Conservation (phyloP, 2,113 vertebrate genomes). For the Pongo pygmaeus region DNA sequence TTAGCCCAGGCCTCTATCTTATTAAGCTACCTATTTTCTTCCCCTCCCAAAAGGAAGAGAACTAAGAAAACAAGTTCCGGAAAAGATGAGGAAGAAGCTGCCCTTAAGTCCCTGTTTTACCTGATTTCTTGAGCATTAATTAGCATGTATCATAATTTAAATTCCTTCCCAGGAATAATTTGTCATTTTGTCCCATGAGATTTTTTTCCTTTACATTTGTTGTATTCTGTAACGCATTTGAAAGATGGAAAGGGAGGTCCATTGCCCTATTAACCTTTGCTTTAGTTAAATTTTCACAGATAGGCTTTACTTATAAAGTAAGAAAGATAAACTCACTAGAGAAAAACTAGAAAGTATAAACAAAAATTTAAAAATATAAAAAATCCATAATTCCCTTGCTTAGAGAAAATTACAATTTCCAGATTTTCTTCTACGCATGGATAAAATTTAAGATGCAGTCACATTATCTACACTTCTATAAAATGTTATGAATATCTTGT, state of each 20-base stretch:
- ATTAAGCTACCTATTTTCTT: neutral
- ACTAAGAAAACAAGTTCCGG: neutral
- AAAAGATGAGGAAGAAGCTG: neutral
- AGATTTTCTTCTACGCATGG: neutral
- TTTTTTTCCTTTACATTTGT: neutral
- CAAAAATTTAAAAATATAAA: neutral
- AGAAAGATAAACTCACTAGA: neutral
- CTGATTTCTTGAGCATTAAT: neutral
- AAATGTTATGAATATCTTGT: neutral
- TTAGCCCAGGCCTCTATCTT: neutral
- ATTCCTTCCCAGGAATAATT: neutral
- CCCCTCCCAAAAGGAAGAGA: neutral
- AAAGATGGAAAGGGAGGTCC: neutral
- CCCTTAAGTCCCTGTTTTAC: neutral
- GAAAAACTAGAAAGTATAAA: neutral
- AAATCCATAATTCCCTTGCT: neutral
- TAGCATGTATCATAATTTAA: neutral
- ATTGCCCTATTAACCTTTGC: neutral
- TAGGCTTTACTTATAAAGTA: neutral
- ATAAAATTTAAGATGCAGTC: neutral
- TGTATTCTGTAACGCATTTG: neutral
- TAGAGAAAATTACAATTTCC: neutral
- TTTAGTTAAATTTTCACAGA: neutral
- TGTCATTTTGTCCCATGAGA: neutral
- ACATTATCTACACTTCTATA: neutral